Evolutionary conservation across 1,140 invertebrate genomes (phyloP).

Genomic region (Helicoverpa armigera): DNA sequence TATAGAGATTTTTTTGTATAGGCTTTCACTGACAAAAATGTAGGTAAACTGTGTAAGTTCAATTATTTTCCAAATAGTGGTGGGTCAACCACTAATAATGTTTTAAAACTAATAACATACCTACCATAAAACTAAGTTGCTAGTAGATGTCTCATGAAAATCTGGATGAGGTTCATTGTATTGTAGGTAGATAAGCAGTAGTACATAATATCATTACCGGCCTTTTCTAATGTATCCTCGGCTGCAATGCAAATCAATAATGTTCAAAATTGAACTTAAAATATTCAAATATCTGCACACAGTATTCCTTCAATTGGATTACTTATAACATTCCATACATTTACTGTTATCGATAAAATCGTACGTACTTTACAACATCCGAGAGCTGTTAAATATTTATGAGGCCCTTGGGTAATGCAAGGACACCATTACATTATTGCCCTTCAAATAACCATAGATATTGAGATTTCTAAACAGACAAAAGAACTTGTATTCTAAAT

Average conservation of each 20-base stretch:
- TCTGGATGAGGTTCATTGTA: too few species aligned
- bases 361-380: constrained; percentile 20
- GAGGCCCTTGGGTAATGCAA: constrained; percentile 2
- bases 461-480: too few species aligned
- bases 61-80: too few species aligned
- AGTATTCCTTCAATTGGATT: not conserved
- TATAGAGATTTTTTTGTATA: not conserved
- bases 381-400: constrained; percentile 15
- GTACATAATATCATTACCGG: too few species aligned
- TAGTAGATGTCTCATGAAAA: too few species aligned
- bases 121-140: too few species aligned
- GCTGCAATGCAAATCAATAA: too few species aligned
- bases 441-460: not conserved
- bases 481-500: not conserved
- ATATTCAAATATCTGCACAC: not conserved
- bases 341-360: constrained; percentile 26
- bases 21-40: constrained; percentile 18
- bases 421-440: not conserved
- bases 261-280: too few species aligned
- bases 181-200: too few species aligned
- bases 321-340: not conserved
- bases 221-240: too few species aligned
- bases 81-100: too few species aligned
- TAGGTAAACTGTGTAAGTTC: not conserved
- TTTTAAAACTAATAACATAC: too few species aligned